A percentile compares a stretch with the other conserved stretches of the same genome.
phyloP scores from a whole-genome alignment of 2,113 vertebrate species.

The Apteryx owenii region DNA sequence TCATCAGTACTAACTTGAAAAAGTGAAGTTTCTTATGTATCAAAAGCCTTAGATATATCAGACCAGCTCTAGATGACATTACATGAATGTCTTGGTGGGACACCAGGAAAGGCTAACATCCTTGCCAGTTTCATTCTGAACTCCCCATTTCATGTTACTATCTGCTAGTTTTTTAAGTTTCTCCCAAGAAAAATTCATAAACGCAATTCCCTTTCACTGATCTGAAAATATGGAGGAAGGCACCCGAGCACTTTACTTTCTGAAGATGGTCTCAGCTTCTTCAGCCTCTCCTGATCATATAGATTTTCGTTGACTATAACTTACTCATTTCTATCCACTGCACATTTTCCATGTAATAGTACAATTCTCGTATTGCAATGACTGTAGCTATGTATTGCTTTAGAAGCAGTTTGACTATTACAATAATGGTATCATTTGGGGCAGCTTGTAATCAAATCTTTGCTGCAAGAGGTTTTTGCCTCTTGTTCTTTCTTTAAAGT shows the following conservation, averaged over 20 bases:
- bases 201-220: background rate
- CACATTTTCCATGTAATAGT: background rate
- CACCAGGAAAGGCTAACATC: background rate
- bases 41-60: background rate
- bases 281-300: background rate
- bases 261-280: background rate
- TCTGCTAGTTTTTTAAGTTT: background rate
- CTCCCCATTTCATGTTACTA: background rate
- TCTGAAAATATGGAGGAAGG: background rate
- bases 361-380: background rate
- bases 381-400: background rate
- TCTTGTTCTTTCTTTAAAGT: background rate
- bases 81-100: background rate
- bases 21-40: background rate
- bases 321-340: background rate
- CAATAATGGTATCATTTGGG: background rate
- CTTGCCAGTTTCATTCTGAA: background rate
- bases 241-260: background rate
- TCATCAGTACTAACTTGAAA: conserved; percentile 10
- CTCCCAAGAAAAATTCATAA: background rate
- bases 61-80: background rate
- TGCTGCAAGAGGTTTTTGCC: background rate
- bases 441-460: background rate
- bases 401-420: background rate
- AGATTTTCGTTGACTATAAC: background rate